These are phyloP conservation scores for Cylloceria caligata DNA, from an alignment of 2,888 invertebrate genomes.

Conservation along the genomic window DNA sequence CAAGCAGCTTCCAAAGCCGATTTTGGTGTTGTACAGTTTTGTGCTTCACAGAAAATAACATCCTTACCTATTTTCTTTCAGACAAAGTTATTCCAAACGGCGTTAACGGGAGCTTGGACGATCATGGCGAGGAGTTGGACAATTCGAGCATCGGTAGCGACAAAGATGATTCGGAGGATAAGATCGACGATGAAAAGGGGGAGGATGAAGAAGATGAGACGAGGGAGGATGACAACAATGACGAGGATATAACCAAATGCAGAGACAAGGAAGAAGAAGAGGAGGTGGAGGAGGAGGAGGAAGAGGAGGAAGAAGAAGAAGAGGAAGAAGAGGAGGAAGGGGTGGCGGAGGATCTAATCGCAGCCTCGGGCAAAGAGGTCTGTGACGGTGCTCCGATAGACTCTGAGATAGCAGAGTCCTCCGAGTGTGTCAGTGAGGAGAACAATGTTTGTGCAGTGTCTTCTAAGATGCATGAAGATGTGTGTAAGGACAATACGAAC, in stretches of 20 bases:
- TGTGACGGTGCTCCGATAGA: constrained; percentile 60
- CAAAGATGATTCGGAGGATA: constrained; percentile 71
- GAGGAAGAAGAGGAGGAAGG: constrained; percentile 66
- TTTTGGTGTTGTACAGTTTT: too few species aligned
- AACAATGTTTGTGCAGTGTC: constrained; percentile 84
- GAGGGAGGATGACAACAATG: constrained; percentile 73
- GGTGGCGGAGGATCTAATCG: constrained; percentile 43
- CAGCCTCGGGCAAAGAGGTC: constrained; percentile 52
- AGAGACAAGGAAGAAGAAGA: constrained; percentile 71
- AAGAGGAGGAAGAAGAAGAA: constrained; percentile 70
- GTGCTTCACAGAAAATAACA: not conserved
- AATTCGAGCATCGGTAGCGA: constrained; percentile 68
- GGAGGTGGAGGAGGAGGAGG: constrained; percentile 66
- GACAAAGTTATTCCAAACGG: constrained; percentile 84
- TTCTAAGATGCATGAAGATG: constrained; percentile 68
- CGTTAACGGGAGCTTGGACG: constrained; percentile 83
- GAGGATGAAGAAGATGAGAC: constrained; percentile 76
- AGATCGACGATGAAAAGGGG: constrained; percentile 73
- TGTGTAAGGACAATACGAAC: constrained; percentile 47
- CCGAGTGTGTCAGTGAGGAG: constrained; percentile 85
- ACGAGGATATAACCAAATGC: constrained; percentile 70
- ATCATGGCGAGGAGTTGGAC: constrained; percentile 75
- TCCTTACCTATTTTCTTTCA: constrained; percentile 71
- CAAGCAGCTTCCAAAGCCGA: too few species aligned
- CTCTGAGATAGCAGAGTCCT: constrained; percentile 71